These are phyloP conservation scores for Onychomys arenicola DNA, from an alignment of 2,797 vertebrate genomes.

Conservation along the genomic window DNA sequence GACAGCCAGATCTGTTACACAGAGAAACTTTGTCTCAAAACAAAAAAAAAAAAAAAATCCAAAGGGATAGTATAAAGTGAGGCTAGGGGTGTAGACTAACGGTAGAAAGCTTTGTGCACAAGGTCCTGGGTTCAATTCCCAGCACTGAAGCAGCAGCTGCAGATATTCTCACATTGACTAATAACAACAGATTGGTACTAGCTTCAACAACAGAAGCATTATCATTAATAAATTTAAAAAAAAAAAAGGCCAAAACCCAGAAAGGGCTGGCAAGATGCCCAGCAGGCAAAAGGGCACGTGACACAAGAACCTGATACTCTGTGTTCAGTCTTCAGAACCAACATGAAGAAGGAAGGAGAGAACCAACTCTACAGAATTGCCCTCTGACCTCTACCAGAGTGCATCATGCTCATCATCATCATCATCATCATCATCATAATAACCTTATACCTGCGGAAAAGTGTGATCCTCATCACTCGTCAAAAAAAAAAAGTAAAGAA, in stretches of 20 bases:
- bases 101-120: background rate
- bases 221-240: background rate
- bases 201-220: background rate
- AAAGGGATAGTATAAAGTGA: background rate
- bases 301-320: background rate
- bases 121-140: background rate
- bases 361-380: background rate
- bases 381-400: background rate
- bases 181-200: background rate
- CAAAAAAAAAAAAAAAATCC: too few relatives aligned
- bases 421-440: too few relatives aligned
- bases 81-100: too few relatives aligned
- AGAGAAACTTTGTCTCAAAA: too few relatives aligned
- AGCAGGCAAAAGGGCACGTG: background rate
- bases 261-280: background rate
- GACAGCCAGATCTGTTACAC: too few relatives aligned
- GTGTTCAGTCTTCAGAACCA: background rate
- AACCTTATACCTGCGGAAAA: background rate
- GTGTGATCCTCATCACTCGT: background rate
- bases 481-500: background rate
- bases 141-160: background rate
- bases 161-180: background rate
- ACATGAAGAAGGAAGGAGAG: background rate
- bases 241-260: background rate
- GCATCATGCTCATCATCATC: background rate